Base-by-base conservation (phyloP, 1,140 invertebrate genomes). In the Oryctes rhinoceros region DNA sequence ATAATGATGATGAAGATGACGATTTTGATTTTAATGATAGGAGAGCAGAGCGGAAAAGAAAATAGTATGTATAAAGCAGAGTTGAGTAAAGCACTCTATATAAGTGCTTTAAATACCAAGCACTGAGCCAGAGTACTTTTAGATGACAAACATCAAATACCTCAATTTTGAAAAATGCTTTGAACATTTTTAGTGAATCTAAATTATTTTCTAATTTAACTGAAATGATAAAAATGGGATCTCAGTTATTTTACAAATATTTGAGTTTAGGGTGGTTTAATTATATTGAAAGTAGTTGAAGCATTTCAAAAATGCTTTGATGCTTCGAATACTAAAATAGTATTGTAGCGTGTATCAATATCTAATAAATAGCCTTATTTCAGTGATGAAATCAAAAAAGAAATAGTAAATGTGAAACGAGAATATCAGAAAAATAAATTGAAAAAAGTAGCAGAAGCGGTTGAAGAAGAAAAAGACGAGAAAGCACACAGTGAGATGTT, bases 351-450 rank as follows among this genome's bases (percentile, higher is more conserved):
- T 62, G 13, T 15, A 20, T 62, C 0, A 75, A 75, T 20, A 37
- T 18, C 67, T 71, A 74, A 83, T 78, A n/a, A 2, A 67, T 0
- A 67, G 10, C 76, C 81, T 79, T 83, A 79, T 84, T 81, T 83
- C 84, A 96, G 95, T 80, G 91, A 93, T 83, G 92, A 94, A 85
- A 93, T 97, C 79, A 91, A 91, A 75, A 91, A 93, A 85, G 92
- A 96, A 90, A 94, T 95, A 59, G 90, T 91, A 80, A 89, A 92
- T 49, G 88, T 96, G 0, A 94, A 94, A 86, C 92, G 91, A 85
- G 92, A 93, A 80, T 88, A 93, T 53, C 89, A 89, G 78, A 87
- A 89, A 83, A 93, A 94, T 86, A 92, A 91, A 88, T 89, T 88
- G 81, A 91, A 88, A 85, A 92, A 92, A 84, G 88, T 91, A 75